These are phyloP conservation scores for Anguilla marmorata DNA, from an alignment of 2,797 vertebrate genomes.

Conservation along the genomic window DNA sequence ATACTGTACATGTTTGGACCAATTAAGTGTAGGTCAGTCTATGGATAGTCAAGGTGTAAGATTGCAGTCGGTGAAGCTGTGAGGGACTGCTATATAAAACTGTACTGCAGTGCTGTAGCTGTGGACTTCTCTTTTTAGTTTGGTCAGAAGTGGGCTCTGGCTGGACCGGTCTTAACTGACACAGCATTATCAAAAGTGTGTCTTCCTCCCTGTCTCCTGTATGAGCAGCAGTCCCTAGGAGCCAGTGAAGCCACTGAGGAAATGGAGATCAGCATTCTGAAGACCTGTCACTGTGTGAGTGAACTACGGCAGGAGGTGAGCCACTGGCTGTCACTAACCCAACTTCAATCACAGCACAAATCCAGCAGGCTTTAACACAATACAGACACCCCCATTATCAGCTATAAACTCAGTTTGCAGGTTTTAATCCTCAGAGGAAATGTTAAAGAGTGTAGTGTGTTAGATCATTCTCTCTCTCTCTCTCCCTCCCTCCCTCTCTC, in stretches of 20 bases:
- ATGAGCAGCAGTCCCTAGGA: constrained; percentile 84
- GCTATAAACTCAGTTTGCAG: not conserved
- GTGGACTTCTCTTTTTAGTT: not conserved
- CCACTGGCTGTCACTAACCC: constrained; percentile 19
- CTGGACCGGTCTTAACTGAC: not conserved
- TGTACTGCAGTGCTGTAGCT: not conserved
- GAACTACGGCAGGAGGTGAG: constrained; percentile 91
- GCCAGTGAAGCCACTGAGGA: constrained; percentile 86
- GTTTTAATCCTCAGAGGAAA: not conserved
- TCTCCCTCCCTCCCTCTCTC: not conserved
- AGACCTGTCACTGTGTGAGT: constrained; percentile 85
- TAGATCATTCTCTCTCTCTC: not conserved
- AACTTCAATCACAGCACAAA: not conserved
- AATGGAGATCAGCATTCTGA: constrained; percentile 88
- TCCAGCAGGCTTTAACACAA: not conserved
- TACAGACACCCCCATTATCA: not conserved
- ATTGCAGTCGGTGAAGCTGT: not conserved
- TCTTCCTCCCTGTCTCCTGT: constrained; percentile 24
- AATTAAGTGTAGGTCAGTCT: not conserved
- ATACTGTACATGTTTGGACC: not conserved
- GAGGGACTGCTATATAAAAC: not conserved
- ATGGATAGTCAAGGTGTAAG: not conserved
- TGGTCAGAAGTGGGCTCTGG: not conserved
- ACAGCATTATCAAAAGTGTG: not conserved
- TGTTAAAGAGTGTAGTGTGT: not conserved